Percentiles rank a stretch among this genome's conserved stretches.
Evolutionary conservation across 2,888 invertebrate species (phyloP).

Genomic region (Thereva unica): DNA sequence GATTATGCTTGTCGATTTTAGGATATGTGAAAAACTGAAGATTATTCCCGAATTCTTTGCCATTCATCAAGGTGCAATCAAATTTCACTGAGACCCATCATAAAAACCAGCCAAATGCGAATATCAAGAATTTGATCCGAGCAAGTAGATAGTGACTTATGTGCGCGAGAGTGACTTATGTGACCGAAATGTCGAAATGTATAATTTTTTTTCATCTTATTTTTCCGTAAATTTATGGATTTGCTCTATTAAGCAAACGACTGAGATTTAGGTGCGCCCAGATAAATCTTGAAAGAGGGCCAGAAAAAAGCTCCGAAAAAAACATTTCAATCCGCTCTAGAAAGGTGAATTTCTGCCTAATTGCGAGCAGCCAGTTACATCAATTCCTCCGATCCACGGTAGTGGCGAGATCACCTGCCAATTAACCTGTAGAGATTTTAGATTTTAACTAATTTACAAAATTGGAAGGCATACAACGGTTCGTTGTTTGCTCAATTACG

Average conservation of each 20-base stretch:
- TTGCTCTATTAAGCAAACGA: constrained; percentile 30
- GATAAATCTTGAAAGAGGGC: constrained; percentile 4
- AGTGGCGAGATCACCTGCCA: constrained; percentile 10
- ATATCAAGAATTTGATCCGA: not conserved
- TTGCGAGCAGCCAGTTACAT: constrained; percentile 16
- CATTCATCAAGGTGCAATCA: no score
- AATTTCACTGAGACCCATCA: no score
- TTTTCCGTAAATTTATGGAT: constrained; percentile 11
- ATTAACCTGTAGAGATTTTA: not conserved
- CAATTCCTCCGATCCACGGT: not conserved
- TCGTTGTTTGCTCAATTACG: no score
- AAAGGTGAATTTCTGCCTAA: constrained; percentile 24
- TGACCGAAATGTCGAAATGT: constrained; percentile 23
- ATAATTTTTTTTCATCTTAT: not conserved
- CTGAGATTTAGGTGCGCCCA: constrained; percentile 18
- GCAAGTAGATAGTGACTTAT: no score
- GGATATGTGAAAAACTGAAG: no score
- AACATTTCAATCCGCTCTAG: constrained; percentile 3
- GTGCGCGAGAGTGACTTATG: constrained; percentile 10
- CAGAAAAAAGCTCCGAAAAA: not conserved
- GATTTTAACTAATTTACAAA: no score
- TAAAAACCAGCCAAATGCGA: not conserved
- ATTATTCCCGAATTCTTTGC: no score
- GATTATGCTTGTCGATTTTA: no score
- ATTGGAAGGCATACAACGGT: no score